These are phyloP conservation scores for Sycon ciliatum DNA, from an alignment of 37 sponge, comb jelly and placozoan species.

Conservation along the genomic window DNA sequence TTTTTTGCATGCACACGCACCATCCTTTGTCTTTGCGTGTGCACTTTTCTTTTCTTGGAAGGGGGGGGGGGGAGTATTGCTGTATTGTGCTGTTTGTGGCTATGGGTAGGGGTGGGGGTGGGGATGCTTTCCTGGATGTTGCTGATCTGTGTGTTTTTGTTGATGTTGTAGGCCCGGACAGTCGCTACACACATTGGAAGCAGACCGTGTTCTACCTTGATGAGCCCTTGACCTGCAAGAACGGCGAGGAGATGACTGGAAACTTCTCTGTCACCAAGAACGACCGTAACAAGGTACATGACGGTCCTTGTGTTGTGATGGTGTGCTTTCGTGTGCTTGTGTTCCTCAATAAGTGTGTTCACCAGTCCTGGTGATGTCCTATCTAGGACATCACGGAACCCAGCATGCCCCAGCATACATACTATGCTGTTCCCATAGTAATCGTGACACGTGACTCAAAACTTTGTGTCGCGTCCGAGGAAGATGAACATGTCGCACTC, in stretches of 20 bases:
- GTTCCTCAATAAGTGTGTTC: slow-evolving; percentile 22
- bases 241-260: slow-evolving; percentile 78
- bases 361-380: too few relatives aligned
- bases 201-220: slow-evolving; percentile 97
- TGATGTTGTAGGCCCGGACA: slow-evolving; percentile 49
- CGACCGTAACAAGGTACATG: slow-evolving; percentile 59
- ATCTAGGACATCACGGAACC: too few relatives aligned
- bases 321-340: slow-evolving; percentile 1
- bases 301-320: not conserved
- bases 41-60: too few relatives aligned
- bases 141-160: not conserved
- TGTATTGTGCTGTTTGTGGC: too few relatives aligned
- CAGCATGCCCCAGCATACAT: too few relatives aligned
- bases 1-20: too few relatives aligned
- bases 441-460: too few relatives aligned
- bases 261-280: slow-evolving; percentile 56
- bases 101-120: not conserved
- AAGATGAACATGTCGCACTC: too few relatives aligned
- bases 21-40: too few relatives aligned
- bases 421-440: too few relatives aligned
- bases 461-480: too few relatives aligned
- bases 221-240: slow-evolving; percentile 79
- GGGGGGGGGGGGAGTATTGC: too few relatives aligned
- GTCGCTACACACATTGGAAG: slow-evolving; percentile 97
- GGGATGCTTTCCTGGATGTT: not conserved